phyloP scores from a whole-genome alignment of 2,888 invertebrate species.

The Rhopalosiphum nymphaeae region DNA sequence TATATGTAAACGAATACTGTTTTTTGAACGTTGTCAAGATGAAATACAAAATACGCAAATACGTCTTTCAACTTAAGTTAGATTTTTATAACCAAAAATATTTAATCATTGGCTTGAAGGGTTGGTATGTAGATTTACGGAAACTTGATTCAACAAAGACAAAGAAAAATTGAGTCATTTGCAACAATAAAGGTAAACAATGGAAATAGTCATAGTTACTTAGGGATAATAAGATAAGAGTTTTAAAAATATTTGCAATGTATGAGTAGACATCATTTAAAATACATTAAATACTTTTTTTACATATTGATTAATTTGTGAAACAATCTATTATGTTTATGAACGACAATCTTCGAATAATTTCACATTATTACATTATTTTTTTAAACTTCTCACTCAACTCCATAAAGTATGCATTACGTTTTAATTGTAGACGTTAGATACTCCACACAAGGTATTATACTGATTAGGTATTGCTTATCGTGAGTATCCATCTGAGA shows the following conservation, averaged over 20 bases:
- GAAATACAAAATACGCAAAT: neutral
- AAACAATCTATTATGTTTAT: neutral
- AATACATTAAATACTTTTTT: neutral
- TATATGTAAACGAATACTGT: conserved; percentile 25
- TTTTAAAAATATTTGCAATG: neutral
- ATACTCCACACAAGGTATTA: neutral
- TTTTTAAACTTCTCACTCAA: neutral
- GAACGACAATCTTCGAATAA: neutral
- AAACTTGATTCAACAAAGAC: neutral
- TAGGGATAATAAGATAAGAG: neutral
- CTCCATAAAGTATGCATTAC: neutral
- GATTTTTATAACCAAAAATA: neutral
- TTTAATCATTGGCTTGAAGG: neutral
- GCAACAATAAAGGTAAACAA: neutral
- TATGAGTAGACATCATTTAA: neutral
- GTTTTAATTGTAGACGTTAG: too few species aligned
- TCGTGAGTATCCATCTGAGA: neutral
- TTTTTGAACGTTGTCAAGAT: neutral
- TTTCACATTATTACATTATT: neutral
- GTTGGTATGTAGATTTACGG: neutral
- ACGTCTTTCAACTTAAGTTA: neutral
- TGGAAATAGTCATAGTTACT: neutral
- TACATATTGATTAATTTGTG: neutral
- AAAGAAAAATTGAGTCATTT: neutral
- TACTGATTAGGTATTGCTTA: neutral